phyloP scores from a whole-genome alignment of 35 echinoderm and acorn worm genomes.

The Chiridota heheva region DNA sequence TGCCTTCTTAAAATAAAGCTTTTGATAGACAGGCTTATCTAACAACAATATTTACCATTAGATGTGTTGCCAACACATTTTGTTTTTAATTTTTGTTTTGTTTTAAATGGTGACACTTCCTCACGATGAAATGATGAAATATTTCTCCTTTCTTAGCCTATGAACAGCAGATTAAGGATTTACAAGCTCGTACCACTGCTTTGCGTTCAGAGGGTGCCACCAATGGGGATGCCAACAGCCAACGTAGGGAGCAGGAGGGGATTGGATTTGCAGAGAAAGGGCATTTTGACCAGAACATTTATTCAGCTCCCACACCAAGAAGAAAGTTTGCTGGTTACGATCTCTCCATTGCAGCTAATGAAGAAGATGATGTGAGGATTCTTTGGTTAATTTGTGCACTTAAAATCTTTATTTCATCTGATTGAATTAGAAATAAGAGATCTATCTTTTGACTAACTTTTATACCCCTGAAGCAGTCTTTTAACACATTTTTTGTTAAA shows the following conservation, averaged over 20 bases:
- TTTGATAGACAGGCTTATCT: too few species aligned
- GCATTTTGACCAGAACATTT: conserved; percentile 95
- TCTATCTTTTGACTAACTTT: neutral
- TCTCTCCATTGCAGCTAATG: conserved; percentile 88
- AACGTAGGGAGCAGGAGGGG: conserved; percentile 48
- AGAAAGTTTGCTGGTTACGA: conserved; percentile 91
- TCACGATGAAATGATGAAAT: too few species aligned
- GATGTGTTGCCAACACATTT: too few species aligned
- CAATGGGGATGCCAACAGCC: conserved; percentile 39
- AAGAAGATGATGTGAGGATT: conserved; percentile 98
- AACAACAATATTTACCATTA: too few species aligned
- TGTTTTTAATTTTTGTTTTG: neutral
- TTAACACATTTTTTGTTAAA: too few species aligned
- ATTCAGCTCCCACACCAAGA: conserved; percentile 55
- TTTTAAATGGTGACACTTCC: too few species aligned
- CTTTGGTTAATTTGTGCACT: neutral
- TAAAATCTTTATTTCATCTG: neutral
- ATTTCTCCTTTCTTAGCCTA: conserved; percentile 49
- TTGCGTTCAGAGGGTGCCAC: conserved; percentile 25
- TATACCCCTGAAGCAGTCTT: neutral
- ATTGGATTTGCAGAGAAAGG: conserved; percentile 78
- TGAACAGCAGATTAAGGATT: conserved; percentile 85
- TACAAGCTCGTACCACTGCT: conserved; percentile 67
- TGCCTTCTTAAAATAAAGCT: too few species aligned
- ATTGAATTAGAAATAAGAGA: too few species aligned